Conservation (phyloP, 2,797 vertebrate genomes). For the Anabacerthia variegaticeps region DNA sequence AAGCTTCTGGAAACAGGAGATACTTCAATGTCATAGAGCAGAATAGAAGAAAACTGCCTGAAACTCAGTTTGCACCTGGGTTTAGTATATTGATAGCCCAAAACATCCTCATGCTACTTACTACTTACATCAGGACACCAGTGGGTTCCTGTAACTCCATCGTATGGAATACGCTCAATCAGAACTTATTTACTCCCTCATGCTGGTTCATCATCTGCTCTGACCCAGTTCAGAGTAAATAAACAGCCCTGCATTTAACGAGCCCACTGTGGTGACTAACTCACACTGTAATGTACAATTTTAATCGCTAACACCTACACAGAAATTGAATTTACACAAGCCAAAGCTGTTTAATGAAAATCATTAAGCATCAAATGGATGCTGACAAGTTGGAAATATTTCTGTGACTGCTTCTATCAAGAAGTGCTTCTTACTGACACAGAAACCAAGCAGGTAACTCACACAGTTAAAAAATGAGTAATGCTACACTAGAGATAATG, state of each 20-base stretch:
- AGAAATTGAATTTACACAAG: constrained; percentile 1
- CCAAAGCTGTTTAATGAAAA: background rate
- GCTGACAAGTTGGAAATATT: background rate
- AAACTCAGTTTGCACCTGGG: background rate
- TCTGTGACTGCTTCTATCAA: background rate
- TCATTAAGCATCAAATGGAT: background rate
- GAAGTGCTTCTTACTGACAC: background rate
- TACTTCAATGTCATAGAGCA: background rate
- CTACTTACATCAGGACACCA: background rate
- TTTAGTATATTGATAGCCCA: background rate
- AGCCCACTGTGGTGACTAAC: background rate
- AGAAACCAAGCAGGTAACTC: background rate
- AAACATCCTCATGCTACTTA: background rate
- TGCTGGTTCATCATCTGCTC: background rate
- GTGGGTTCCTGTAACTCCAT: background rate
- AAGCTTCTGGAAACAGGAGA: background rate
- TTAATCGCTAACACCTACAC: background rate
- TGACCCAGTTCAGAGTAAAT: background rate
- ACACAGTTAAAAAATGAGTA: background rate
- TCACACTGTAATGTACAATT: background rate
- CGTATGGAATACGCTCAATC: background rate
- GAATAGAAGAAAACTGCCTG: background rate
- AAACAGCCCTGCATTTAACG: background rate
- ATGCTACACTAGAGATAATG: background rate
- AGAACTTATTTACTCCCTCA: background rate